Conservation (phyloP, 1,140 invertebrate species). For the Drosophila ercepeae region DNA sequence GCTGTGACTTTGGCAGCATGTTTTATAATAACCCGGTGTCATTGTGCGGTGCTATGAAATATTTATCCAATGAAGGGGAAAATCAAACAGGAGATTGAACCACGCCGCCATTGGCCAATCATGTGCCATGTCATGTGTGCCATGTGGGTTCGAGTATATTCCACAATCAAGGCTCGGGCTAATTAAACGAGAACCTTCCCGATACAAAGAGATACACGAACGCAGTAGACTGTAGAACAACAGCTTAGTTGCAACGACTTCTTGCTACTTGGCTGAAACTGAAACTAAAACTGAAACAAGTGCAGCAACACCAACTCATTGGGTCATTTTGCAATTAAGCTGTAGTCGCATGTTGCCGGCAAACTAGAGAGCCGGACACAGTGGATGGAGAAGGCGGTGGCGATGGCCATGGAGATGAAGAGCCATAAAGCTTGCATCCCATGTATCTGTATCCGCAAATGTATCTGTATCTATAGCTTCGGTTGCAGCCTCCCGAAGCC, state of each 20-base stretch:
- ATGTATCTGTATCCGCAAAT: conserved; percentile 23
- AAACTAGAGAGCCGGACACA: background rate
- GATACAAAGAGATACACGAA: background rate
- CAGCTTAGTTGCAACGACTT: conserved; percentile 24
- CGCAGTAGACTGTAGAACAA: background rate
- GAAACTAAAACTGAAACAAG: conserved; percentile 1
- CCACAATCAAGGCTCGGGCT: conserved; percentile 63
- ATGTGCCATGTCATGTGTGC: conserved; percentile 65
- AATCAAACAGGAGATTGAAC: conserved; percentile 65
- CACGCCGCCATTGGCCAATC: conserved; percentile 58
- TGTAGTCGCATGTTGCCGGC: conserved; percentile 44
- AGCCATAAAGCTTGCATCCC: conserved; percentile 21
- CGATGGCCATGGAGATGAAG: conserved; percentile 2
- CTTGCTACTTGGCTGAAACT: conserved; percentile 9
- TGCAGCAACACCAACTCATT: conserved; percentile 33
- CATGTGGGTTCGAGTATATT: conserved; percentile 43
- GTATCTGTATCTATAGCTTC: conserved; percentile 38
- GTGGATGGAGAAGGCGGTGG: no score
- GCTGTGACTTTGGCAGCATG: conserved; percentile 41
- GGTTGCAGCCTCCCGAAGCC: conserved; percentile 7
- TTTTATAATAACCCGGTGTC: conserved; percentile 61
- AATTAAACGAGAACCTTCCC: conserved; percentile 60
- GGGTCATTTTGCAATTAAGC: conserved; percentile 78
- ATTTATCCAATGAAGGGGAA: conserved; percentile 72
- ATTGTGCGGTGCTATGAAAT: conserved; percentile 44